Conservation (phyloP, 2,113 vertebrate species). For the Raphicerus campestris region DNA sequence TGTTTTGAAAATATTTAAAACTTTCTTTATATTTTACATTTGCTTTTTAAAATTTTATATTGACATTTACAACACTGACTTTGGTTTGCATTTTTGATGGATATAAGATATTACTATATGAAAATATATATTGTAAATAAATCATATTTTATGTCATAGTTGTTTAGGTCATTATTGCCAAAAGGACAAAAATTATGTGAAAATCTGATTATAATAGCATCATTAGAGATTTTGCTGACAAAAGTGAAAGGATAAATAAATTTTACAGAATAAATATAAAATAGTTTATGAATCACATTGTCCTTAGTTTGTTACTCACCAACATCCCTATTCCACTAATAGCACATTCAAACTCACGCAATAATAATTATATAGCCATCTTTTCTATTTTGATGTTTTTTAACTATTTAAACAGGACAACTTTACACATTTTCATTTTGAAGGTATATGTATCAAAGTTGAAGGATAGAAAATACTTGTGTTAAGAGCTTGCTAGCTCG, state of each 20-base stretch:
- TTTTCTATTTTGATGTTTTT: background rate
- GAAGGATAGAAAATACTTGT: background rate
- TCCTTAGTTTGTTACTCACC: background rate
- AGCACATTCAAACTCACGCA: background rate
- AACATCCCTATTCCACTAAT: background rate
- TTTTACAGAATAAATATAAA: background rate
- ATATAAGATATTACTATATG: background rate
- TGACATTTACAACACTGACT: background rate
- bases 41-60: background rate
- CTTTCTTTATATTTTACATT: background rate
- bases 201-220: background rate
- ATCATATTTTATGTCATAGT: background rate
- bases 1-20: background rate
- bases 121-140: conserved; percentile 19
- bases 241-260: background rate
- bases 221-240: background rate
- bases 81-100: background rate
- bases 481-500: background rate
- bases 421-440: background rate
- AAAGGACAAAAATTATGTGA: background rate
- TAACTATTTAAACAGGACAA: background rate
- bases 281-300: background rate
- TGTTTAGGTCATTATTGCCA: background rate
- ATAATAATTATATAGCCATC: background rate
- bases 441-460: background rate